These are phyloP conservation scores for Halocaridina rubra DNA, from an alignment of 2,888 invertebrate species.

Conservation along the genomic window DNA sequence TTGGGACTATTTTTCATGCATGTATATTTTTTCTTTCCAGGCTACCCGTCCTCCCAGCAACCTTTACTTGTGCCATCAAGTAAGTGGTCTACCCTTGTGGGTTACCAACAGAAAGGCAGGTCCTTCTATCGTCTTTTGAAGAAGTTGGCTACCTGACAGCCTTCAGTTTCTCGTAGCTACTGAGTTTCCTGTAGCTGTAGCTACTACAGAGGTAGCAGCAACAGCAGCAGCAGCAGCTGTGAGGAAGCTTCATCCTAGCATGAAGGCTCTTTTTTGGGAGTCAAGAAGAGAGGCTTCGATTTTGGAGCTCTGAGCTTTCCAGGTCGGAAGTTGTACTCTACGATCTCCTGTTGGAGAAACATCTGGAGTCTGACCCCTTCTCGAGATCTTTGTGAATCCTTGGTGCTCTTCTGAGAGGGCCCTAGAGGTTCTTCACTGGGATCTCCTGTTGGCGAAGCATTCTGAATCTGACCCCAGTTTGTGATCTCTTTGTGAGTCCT, in stretches of 20 bases:
- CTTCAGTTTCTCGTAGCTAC: neutral
- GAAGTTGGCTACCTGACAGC: neutral
- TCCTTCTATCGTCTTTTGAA: neutral
- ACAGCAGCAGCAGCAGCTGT: neutral
- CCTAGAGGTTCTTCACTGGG: neutral
- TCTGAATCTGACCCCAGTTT: too few species aligned
- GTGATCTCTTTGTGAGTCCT: too few species aligned
- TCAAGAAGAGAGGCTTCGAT: too few species aligned
- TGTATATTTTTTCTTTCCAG: neutral
- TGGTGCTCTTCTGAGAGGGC: neutral
- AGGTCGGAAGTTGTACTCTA: too few species aligned
- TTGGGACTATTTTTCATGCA: too few species aligned
- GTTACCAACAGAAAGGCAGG: conserved; percentile 41
- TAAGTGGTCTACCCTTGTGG: conserved; percentile 29
- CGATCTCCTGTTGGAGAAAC: too few species aligned
- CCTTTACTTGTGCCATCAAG: conserved; percentile 15
- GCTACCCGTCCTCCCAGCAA: neutral
- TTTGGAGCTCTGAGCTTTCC: too few species aligned
- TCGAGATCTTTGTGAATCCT: neutral
- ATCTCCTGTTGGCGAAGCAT: too few species aligned
- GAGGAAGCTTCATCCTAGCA: neutral
- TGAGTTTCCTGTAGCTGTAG: neutral
- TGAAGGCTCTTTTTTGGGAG: neutral
- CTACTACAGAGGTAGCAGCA: neutral
- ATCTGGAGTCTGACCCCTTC: neutral